A percentile compares a stretch with the other conserved stretches of the same genome.
Conservation (phyloP, 2,888 invertebrate species). For the Temnothorax unifasciatus region DNA sequence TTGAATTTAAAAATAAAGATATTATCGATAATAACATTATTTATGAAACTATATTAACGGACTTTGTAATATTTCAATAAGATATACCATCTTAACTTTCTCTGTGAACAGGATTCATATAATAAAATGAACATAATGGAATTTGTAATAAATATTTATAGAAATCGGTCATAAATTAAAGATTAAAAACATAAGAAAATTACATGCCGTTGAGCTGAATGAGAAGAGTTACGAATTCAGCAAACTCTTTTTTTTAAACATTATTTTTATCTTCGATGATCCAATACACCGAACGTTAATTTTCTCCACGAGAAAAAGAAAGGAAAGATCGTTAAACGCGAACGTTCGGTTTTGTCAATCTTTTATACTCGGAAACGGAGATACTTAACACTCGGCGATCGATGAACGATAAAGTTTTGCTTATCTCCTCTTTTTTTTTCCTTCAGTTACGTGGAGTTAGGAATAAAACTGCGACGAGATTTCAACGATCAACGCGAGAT, state of each 20-base stretch:
- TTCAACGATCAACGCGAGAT: constrained; percentile 25
- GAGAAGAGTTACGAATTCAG: neutral
- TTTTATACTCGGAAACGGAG: neutral
- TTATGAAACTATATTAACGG: neutral
- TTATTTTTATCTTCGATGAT: neutral
- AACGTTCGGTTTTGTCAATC: neutral
- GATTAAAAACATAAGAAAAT: neutral
- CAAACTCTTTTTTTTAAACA: neutral
- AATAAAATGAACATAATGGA: neutral
- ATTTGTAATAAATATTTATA: neutral
- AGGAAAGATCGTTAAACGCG: neutral
- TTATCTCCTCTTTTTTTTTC: neutral
- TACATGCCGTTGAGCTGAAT: neutral
- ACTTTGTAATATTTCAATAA: neutral
- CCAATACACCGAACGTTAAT: neutral
- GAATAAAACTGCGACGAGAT: constrained; percentile 27
- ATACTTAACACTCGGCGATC: neutral
- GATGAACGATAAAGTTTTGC: neutral
- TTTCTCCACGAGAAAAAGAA: neutral
- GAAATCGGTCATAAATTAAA: neutral
- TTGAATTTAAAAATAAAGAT: neutral
- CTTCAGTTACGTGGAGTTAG: neutral
- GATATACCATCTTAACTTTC: neutral
- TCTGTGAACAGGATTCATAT: neutral
- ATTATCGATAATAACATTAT: neutral